Evolutionary conservation across 2,113 vertebrate genomes (phyloP), one percentile per base, ranked within the genome.

Genomic region (Dipodomys spectabilis): DNA sequence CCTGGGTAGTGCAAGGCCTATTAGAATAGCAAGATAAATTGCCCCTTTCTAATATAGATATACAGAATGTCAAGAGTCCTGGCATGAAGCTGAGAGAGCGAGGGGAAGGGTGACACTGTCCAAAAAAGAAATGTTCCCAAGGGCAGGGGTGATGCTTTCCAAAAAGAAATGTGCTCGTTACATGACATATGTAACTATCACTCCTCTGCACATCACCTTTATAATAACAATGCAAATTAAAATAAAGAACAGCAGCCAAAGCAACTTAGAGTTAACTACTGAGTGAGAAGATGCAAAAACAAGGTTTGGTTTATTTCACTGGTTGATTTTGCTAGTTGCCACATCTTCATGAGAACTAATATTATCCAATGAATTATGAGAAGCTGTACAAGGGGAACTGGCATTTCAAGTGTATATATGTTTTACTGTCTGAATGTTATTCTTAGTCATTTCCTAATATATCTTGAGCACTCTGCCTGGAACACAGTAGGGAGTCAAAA

Each of bases 401-500:
- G 45, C 30, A 82, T 78, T 44, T 23, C 53, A 1, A 49, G 19
- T 75, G 32, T 94, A 53, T 32, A 94, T 11, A 19, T 85, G 57
- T 44, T 96, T 90, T 74, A 87, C 7, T 79, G 69, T 79, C 27
- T 85, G 44, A 92, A 45, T 57, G 57, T 89, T 72, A 80, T 87
- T 94, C 82, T 88, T 16, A 78, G 23, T 15, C 57, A 92, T 39
- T 85, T 94, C 39, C 62, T 93, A 67, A 72, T 35, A 88, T 77
- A 45, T n/a, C 12, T 39, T 6, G 74, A 80, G 69, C 6, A 88
- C 13, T 82, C 9, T 60, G 57, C 12, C 25, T 57, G 71, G n/a
- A 18, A 89, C 77, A 12, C 1, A 30, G 57, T 53, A 91, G 68
- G 73, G 49, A 13, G 27, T 75, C 65, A 90, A 68, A 82, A 28